Base-by-base conservation (phyloP, 2,888 invertebrate species). In the Dryomyza anilis region DNA sequence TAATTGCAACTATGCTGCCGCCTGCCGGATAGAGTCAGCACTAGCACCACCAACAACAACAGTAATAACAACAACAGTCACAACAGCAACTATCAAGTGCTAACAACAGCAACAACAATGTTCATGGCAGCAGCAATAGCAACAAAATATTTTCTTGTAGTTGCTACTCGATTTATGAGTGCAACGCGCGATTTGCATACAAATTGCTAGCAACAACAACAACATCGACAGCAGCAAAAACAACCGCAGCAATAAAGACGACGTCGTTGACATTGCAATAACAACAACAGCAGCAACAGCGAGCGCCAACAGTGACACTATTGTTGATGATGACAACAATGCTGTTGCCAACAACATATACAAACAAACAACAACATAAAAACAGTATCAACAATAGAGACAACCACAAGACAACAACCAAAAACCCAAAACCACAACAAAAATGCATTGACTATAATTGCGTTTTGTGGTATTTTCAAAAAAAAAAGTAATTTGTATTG, bases 101-200 rank as follows among this genome's bases (percentile, higher is more conserved):
- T 14, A 25, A 45, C 14, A 8, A 45, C 55, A 55, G 21, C 3
- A 16, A 21, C 19, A 55, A 8, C 50, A 50, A 21, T n/a, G n/a
- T 12, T 23, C 19, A 50, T n/a, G 36, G 21, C 36, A 55, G 2
- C 36, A 19, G n/a, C 23, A 12, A 55, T 19, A 23, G 4, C 55
- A 55, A 16, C 33, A 6, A 19, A 23, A 21, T 23, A 55, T n/a
- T n/a, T n/a, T n/a, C n/a, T n/a, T n/a, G n/a, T n/a, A n/a, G n/a
- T n/a, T n/a, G n/a, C n/a, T n/a, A 21, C 25, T 25, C 62, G 61
- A 67, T 69, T 66, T 69, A 69, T 67, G 69, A 65, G 57, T 67
- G 53, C 63, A 56, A 58, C 52, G 59, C 57, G 59, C 56, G 60
- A 66, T 68, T 68, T 68, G 63, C 66, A 68, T 68, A 59, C 63